phyloP scores from a whole-genome alignment of 2,113 vertebrate genomes.

The Myotis yumanensis region DNA sequence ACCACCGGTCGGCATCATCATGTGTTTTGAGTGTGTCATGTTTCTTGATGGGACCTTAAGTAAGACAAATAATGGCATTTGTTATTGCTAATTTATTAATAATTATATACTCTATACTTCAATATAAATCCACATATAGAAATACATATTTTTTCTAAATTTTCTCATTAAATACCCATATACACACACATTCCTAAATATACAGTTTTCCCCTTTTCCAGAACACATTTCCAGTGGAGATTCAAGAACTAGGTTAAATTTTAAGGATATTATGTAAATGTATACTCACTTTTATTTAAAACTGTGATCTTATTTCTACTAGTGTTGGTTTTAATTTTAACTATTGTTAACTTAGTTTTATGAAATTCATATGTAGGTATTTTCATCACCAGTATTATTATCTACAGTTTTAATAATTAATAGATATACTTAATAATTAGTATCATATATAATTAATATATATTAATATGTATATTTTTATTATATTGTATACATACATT shows the following conservation, averaged over 20 bases:
- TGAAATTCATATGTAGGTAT: background rate
- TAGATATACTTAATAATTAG: background rate
- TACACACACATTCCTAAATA: background rate
- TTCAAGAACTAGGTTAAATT: background rate
- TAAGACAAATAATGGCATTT: background rate
- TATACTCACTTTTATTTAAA: slow-evolving; percentile 1
- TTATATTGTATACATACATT: background rate
- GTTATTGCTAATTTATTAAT: background rate
- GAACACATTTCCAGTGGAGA: background rate
- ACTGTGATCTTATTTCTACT: background rate
- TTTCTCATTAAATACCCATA: background rate
- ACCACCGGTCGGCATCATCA: too few species aligned
- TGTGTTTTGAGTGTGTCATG: background rate
- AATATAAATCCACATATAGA: background rate
- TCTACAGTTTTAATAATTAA: background rate
- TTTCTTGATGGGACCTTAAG: background rate
- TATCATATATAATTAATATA: background rate
- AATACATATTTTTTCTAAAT: background rate
- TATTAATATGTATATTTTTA: background rate
- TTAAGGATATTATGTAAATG: background rate
- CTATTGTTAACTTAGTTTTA: background rate
- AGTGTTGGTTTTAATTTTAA: background rate
- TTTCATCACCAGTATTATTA: background rate
- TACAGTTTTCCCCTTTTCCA: background rate
- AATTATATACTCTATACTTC: background rate